These are phyloP conservation scores for Coracopsis vasa DNA, from an alignment of 2,113 vertebrate species.

Conservation along the genomic window DNA sequence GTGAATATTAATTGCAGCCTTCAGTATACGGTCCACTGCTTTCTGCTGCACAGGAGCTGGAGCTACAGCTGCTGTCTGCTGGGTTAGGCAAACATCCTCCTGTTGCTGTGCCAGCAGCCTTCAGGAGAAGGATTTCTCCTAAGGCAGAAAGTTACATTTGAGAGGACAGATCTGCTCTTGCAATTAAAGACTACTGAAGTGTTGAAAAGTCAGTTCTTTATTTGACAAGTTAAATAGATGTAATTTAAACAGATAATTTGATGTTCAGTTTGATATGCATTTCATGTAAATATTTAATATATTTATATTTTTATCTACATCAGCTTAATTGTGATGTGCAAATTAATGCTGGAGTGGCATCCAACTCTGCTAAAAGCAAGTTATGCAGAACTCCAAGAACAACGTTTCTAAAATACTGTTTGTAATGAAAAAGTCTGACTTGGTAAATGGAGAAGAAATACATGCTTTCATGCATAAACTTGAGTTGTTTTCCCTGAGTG, in stretches of 20 bases:
- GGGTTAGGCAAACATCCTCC: background rate
- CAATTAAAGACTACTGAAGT: background rate
- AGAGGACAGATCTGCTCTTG: background rate
- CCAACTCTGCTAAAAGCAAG: background rate
- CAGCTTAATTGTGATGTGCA: background rate
- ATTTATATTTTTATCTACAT: background rate
- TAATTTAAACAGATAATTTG: background rate
- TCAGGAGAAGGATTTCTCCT: background rate
- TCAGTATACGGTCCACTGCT: rapidly evolving
- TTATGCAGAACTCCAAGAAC: background rate
- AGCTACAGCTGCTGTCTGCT: background rate
- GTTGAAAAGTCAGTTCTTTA: background rate
- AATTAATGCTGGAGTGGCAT: background rate
- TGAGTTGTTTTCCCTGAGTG: background rate
- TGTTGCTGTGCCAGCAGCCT: background rate
- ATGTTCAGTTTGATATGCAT: background rate
- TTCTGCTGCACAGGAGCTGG: background rate
- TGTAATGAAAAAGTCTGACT: background rate
- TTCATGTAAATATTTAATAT: background rate
- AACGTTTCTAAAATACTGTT: background rate
- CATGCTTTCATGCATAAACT: background rate
- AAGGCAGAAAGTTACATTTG: background rate
- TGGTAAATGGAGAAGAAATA: background rate
- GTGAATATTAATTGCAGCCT: background rate
- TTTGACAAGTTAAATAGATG: background rate